Evolutionary conservation across 2,797 vertebrate species (phyloP).

Genomic region (Gorsachius magnificus): DNA sequence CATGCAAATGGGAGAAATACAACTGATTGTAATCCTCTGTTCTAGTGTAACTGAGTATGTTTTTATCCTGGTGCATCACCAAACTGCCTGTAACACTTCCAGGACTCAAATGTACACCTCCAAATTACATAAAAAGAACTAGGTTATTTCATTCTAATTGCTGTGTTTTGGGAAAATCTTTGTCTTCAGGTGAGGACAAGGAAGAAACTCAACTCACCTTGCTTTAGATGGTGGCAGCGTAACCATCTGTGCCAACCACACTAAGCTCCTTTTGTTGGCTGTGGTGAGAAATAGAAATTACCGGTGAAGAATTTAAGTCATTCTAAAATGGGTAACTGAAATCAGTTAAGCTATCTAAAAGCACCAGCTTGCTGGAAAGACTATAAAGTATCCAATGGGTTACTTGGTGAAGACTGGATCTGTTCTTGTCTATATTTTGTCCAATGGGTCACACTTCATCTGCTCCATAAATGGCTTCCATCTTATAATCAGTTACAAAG

Average conservation of each 20-base stretch:
- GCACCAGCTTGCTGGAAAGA: not conserved
- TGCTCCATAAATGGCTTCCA: not conserved
- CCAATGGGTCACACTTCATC: not conserved
- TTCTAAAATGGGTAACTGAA: not conserved
- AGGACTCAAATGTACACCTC: not conserved
- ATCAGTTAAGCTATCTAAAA: not conserved
- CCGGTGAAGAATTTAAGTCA: not conserved
- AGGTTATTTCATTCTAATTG: not conserved
- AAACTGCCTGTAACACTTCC: not conserved
- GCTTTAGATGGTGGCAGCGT: not conserved
- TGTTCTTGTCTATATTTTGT: not conserved
- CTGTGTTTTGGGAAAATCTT: not conserved
- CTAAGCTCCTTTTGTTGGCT: not conserved
- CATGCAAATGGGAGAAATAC: not conserved
- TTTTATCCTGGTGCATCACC: not conserved
- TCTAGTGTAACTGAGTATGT: not conserved
- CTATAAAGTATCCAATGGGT: rapidly evolving
- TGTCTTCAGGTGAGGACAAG: not conserved
- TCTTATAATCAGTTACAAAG: not conserved
- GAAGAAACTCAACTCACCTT: not conserved
- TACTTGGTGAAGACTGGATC: not conserved
- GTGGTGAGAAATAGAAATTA: not conserved
- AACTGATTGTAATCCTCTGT: not conserved
- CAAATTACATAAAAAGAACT: not conserved
- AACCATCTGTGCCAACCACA: not conserved